Base-by-base conservation (phyloP, 2,888 invertebrate species). In the Erannis defoliaria region DNA sequence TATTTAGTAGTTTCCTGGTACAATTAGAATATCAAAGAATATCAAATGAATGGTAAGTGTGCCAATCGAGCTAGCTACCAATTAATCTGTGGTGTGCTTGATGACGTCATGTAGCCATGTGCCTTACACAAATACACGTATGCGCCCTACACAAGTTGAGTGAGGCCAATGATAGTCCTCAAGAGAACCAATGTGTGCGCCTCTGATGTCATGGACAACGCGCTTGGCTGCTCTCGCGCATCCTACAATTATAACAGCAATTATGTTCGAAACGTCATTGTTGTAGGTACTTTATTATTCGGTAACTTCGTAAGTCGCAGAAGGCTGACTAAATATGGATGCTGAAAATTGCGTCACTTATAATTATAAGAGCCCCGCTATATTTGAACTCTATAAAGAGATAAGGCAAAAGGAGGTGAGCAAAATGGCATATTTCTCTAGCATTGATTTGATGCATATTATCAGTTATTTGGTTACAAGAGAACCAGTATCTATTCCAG, bases 221-320 rank as follows among this genome's bases (percentile, higher is more conserved):
- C 65, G 70, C 57, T 66, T 65, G 62, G 59, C 59, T 65, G 68
- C 68, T 66, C 55, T 23, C 49, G 67, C 62, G 59, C 64, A 63
- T 65, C 63, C 43, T 40, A 49, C 29, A 57, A 48, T 62, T 51
- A 64, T 56, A 49, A 46, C 42, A 35, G 38, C 26, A 45, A 62
- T 62, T 64, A 60, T 48, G 53, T n/a, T 53, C 4, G 38, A 19
- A 38, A 58, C 51, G 33, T 49, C 33, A 23, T 35, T 33, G 12
- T n/a, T 14, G 9, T 21, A 53, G n/a, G n/a, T n/a, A n/a, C n/a
- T n/a, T n/a, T n/a, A n/a, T n/a, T n/a, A n/a, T n/a, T n/a, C n/a
- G n/a, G n/a, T n/a, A n/a, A n/a, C n/a, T n/a, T n/a, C n/a, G n/a
- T n/a, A n/a, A n/a, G n/a, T n/a, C n/a, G n/a, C n/a, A n/a, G n/a